Evolutionary conservation across 2,888 invertebrate genomes (phyloP).

Genomic region (Rhogogaster chlorosoma): DNA sequence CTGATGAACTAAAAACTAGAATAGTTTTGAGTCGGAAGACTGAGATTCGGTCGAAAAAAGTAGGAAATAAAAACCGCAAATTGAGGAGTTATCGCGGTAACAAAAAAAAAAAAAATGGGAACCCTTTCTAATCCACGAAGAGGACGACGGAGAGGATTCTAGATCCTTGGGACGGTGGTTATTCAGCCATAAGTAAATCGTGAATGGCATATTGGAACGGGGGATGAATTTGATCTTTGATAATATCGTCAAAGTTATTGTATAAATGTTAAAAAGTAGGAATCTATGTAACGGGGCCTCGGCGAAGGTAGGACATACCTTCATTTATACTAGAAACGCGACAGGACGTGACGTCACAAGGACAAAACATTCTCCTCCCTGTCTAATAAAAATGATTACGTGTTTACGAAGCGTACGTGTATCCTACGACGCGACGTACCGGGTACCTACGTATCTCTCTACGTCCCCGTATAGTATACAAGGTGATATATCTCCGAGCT

Average conservation of each 20-base stretch:
- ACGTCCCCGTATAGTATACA: background rate
- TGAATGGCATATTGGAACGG: too few relatives aligned
- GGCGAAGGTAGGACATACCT: conserved; percentile 1
- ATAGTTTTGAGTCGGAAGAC: background rate
- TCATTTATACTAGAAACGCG: conserved; percentile 59
- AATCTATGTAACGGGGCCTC: background rate
- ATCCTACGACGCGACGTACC: background rate
- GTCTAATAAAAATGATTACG: conserved; percentile 51
- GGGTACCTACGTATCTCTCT: conserved; percentile 10
- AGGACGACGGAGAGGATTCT: too few relatives aligned
- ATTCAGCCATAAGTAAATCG: too few relatives aligned
- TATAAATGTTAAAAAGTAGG: background rate
- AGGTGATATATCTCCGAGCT: conserved; percentile 35
- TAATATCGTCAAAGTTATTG: too few relatives aligned
- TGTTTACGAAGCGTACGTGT: conserved; percentile 32
- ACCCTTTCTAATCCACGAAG: too few relatives aligned
- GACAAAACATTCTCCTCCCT: conserved; percentile 63
- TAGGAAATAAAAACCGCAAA: too few relatives aligned
- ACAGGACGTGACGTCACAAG: conserved; percentile 72
- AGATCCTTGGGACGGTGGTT: too few relatives aligned
- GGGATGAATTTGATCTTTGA: too few relatives aligned
- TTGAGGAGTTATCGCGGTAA: too few relatives aligned
- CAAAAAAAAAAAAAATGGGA: too few relatives aligned
- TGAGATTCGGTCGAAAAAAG: background rate
- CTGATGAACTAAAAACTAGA: background rate